Conservation (phyloP, 2,888 invertebrate species). For the Drosophila pseudotakahashii region DNA sequence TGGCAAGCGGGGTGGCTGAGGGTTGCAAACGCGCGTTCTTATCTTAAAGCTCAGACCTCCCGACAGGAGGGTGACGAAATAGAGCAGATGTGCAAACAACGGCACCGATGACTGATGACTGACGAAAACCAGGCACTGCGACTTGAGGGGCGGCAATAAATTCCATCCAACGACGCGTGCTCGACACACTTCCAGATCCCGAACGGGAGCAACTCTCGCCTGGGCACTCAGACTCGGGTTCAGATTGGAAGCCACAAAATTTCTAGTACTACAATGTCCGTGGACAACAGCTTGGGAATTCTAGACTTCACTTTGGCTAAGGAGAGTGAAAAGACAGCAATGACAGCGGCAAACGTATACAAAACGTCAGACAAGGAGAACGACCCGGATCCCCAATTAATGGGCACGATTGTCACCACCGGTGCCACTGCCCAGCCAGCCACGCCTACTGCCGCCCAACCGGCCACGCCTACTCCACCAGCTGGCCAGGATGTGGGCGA, state of each 20-base stretch:
- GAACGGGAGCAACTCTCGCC: slow-evolving; percentile 17
- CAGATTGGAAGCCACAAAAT: slow-evolving; percentile 42
- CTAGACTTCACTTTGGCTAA: slow-evolving; percentile 59
- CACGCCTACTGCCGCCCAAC: slow-evolving; percentile 39
- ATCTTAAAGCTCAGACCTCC: slow-evolving; percentile 66
- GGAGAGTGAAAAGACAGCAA: slow-evolving; percentile 52
- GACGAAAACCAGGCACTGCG: slow-evolving; percentile 56
- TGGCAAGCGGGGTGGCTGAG: slow-evolving; percentile 40
- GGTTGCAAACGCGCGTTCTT: slow-evolving; percentile 65
- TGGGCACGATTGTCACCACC: slow-evolving; percentile 21
- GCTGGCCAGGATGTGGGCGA: slow-evolving; percentile 53
- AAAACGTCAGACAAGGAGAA: slow-evolving; percentile 68
- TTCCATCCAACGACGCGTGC: slow-evolving; percentile 61
- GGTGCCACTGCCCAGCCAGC: slow-evolving; percentile 54
- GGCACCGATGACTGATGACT: slow-evolving; percentile 40
- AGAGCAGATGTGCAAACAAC: slow-evolving; percentile 71
- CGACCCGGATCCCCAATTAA: slow-evolving; percentile 12
- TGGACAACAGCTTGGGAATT: slow-evolving; percentile 62
- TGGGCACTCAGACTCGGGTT: slow-evolving; percentile 29
- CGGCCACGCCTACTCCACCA: neutral
- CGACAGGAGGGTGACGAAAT: slow-evolving; percentile 57
- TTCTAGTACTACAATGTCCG: slow-evolving; percentile 60
- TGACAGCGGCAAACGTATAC: slow-evolving; percentile 48
- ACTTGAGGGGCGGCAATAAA: slow-evolving; percentile 35
- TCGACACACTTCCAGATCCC: slow-evolving; percentile 54